These are phyloP conservation scores for Phortica variegata DNA, from an alignment of 1,140 invertebrate genomes.

Conservation along the genomic window DNA sequence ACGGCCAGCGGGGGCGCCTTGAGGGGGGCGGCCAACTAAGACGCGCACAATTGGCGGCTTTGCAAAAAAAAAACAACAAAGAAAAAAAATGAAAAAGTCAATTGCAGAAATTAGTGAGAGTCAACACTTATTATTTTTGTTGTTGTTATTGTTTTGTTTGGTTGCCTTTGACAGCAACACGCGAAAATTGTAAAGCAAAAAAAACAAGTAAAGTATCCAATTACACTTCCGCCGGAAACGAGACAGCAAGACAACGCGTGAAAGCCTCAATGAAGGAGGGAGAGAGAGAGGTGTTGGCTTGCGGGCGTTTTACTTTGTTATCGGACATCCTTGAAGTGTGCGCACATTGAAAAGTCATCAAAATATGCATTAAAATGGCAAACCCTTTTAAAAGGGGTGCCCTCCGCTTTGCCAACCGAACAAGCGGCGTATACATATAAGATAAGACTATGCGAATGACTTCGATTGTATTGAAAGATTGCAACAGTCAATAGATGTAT, in stretches of 20 bases:
- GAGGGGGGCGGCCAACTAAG: too few relatives aligned
- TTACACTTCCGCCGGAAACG: conserved; percentile 54
- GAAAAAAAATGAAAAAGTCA: conserved; percentile 35
- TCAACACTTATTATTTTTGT: conserved; percentile 2
- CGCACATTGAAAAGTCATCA: too few relatives aligned
- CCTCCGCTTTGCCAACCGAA: too few relatives aligned
- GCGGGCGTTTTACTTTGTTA: conserved; percentile 41
- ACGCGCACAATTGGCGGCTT: background rate
- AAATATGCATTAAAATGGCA: too few relatives aligned
- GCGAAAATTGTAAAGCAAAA: conserved; percentile 41
- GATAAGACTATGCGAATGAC: too few relatives aligned
- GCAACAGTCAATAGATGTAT: too few relatives aligned
- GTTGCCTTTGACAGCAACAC: too few relatives aligned
- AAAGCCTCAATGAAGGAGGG: too few relatives aligned
- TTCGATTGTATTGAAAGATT: too few relatives aligned
- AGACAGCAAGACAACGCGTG: conserved; percentile 5
- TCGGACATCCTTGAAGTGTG: conserved; percentile 44
- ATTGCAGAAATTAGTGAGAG: conserved; percentile 43
- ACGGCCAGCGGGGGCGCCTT: conserved; percentile 12
- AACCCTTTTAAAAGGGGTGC: too few relatives aligned
- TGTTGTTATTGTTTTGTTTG: conserved; percentile 12
- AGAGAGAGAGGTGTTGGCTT: conserved; percentile 32
- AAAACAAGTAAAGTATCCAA: conserved; percentile 57
- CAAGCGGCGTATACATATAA: too few relatives aligned
- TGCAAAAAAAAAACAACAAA: too few relatives aligned